A percentile compares a stretch with the other conserved stretches of the same genome.
Evolutionary conservation across 1,140 invertebrate species (phyloP).

Genomic region (Drosophila virilis): DNA sequence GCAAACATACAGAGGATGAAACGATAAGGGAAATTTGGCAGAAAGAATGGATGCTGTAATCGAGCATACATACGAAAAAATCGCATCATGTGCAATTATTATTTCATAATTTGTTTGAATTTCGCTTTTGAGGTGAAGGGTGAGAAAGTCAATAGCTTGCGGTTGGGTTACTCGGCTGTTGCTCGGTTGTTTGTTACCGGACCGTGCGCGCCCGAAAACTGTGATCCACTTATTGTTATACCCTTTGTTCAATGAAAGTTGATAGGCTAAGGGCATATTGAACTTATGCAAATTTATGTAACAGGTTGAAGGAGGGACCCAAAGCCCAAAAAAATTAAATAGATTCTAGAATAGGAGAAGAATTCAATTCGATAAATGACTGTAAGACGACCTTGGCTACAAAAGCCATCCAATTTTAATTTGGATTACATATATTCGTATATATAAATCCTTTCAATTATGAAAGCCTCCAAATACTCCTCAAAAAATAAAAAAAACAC

Average conservation of each 20-base stretch:
- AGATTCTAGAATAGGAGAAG: no score
- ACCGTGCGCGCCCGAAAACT: no score
- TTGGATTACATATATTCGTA: no score
- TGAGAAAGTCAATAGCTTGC: slow-evolving; percentile 77
- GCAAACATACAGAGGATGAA: slow-evolving; percentile 1
- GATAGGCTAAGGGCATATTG: neutral
- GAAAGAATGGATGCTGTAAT: slow-evolving; percentile 54
- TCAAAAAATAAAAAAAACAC: no score
- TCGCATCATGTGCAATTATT: slow-evolving; percentile 75
- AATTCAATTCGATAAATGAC: no score
- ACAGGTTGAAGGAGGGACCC: neutral
- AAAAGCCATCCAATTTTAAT: no score
- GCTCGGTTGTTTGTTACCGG: neutral
- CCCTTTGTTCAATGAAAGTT: neutral
- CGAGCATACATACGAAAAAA: slow-evolving; percentile 46
- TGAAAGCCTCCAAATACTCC: no score
- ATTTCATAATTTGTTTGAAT: slow-evolving; percentile 80
- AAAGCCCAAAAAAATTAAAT: no score
- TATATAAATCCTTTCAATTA: no score
- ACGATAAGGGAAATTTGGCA: slow-evolving; percentile 60
- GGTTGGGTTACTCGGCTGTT: slow-evolving; percentile 29
- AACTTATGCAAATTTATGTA: neutral
- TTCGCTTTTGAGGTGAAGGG: slow-evolving; percentile 48
- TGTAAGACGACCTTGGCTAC: no score
- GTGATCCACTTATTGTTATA: slow-evolving; percentile 4